Evolutionary conservation across 2,888 invertebrate species (phyloP).

Genomic region (Spodoptera picta): DNA sequence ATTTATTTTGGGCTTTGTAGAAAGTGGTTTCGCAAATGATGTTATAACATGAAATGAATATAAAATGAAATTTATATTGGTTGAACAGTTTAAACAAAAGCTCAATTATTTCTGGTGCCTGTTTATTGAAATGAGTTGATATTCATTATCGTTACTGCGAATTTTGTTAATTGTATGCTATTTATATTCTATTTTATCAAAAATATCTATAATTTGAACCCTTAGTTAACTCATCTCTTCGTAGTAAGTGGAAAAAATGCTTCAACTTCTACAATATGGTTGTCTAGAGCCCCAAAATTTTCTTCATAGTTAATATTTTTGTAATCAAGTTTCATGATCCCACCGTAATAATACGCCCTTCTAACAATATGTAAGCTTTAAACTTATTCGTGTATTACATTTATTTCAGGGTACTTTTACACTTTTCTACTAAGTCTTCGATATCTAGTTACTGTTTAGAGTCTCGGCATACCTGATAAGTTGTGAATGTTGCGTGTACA

Average conservation of each 20-base stretch:
- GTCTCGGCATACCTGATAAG: conserved; percentile 31
- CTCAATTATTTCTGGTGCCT: conserved; percentile 10
- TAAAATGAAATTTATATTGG: conserved; percentile 21
- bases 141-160: neutral
- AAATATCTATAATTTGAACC: neutral
- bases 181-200: neutral
- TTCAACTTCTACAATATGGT: neutral
- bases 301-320: conserved; percentile 20
- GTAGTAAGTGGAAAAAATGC: neutral
- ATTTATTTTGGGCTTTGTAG: conserved; percentile 3
- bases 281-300: neutral
- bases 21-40: conserved; percentile 2
- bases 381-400: conserved; percentile 55
- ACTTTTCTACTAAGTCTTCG: conserved; percentile 74
- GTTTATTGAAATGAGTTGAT: conserved; percentile 13
- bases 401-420: conserved; percentile 81
- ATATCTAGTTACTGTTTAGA: conserved; percentile 47
- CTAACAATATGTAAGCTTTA: conserved; percentile 62
- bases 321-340: conserved; percentile 26
- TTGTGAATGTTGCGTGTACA: conserved; percentile 45
- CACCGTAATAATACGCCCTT: conserved; percentile 22
- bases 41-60: conserved; percentile 1
- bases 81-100: conserved; percentile 14
- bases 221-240: neutral
- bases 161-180: neutral